A percentile compares a stretch with the other conserved stretches of the same genome.
Conservation (phyloP, 2,797 vertebrate genomes). For the Glossophaga mutica region DNA sequence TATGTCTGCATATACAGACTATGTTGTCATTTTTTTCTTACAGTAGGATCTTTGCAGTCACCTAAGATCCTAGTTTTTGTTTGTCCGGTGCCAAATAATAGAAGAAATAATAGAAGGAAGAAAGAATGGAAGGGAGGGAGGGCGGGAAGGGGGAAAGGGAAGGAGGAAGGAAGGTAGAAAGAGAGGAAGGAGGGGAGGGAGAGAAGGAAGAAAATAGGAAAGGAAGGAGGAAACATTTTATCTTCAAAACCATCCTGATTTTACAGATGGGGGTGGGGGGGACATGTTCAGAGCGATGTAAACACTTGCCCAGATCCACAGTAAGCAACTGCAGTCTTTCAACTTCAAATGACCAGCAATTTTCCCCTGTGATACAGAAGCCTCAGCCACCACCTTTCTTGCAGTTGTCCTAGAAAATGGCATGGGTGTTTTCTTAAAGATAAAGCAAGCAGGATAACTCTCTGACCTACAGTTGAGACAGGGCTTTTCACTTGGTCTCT, state of each 20-base stretch:
- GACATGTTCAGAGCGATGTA: background rate
- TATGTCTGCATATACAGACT: background rate
- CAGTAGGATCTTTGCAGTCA: background rate
- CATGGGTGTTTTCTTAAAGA: background rate
- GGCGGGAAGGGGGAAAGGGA: accelerated
- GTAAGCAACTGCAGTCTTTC: background rate
- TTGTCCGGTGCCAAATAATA: background rate
- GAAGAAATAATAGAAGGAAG: background rate
- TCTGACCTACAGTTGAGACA: background rate
- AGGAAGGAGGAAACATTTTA: background rate
- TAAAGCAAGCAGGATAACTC: background rate
- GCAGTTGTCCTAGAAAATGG: background rate
- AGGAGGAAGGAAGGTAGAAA: accelerated
- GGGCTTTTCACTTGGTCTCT: background rate
- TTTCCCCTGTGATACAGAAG: background rate
- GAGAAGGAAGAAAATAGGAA: background rate
- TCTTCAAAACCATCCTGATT: background rate
- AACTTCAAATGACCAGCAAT: background rate
- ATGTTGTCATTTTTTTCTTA: background rate
- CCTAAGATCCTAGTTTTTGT: background rate
- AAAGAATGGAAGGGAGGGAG: background rate
- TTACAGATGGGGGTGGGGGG: background rate
- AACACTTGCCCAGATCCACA: background rate
- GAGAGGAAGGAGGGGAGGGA: accelerated
- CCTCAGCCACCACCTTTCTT: background rate